Conservation (phyloP, 2,113 vertebrate species). For the Copsychus sechellarum region DNA sequence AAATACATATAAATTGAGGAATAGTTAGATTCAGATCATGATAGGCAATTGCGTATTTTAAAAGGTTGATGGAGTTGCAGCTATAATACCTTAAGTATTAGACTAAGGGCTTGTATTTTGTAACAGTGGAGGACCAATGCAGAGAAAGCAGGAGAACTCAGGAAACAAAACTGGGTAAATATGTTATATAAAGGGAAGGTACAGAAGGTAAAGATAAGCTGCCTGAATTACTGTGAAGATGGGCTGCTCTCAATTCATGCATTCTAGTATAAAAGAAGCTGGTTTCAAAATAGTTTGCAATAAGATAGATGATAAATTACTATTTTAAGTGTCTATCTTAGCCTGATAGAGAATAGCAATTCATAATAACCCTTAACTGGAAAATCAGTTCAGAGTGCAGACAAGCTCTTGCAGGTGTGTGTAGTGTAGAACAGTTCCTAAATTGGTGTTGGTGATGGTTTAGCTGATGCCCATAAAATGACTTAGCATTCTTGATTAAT, state of each 20-base stretch:
- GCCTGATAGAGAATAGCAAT: background rate
- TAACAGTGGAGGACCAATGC: background rate
- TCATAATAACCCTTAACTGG: background rate
- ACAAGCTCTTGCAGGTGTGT: background rate
- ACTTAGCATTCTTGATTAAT: background rate
- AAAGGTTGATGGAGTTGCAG: background rate
- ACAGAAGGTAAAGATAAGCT: rapidly evolving
- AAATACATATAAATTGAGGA: background rate
- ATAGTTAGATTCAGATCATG: background rate
- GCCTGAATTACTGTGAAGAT: background rate
- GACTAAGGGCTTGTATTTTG: background rate
- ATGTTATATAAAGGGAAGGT: background rate
- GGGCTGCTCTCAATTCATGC: background rate
- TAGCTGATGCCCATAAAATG: background rate
- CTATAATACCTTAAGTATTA: background rate
- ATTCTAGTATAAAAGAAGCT: background rate
- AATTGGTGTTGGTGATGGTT: background rate
- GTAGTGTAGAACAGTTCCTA: background rate
- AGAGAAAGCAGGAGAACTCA: background rate
- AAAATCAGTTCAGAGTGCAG: background rate
- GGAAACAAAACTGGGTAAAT: background rate
- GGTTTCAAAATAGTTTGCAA: background rate
- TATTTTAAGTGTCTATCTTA: background rate
- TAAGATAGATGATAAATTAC: background rate
- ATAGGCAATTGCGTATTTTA: background rate